Base-by-base conservation (phyloP, 2,797 vertebrate genomes). In the Phylloscopus collybita region DNA sequence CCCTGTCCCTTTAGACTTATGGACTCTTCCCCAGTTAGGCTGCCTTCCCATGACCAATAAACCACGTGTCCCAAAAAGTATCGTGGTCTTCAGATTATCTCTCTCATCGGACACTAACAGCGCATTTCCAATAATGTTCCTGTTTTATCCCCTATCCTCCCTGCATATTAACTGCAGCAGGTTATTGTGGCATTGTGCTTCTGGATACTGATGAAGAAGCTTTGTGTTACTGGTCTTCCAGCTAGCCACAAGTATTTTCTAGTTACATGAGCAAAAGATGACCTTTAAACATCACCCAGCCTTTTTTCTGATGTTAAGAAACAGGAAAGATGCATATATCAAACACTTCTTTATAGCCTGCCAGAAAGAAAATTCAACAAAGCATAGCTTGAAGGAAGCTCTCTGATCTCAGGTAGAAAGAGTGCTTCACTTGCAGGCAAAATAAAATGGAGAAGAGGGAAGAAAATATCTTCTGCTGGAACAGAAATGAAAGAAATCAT, bases 351-450 rank as follows among this genome's bases (percentile, higher is more conserved):
- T 92, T 65, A 76, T 57, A 85, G 64, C 53, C 83, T 94, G 80
- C 87, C 91, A 94, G 85, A 70, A 90, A 70, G 51, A 88, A 79
- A 25, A 80, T 38, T 56, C 57, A 94, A 21, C 89, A 93, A 90
- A 91, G 80, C 13, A 16, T 93, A 76, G 88, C 91, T 96, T 80
- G 57, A 57, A 93, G 91, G 82, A 44, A 93, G 6, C 19, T 73
- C 75, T 95, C 90, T 96, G 88, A 95, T 96, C 80, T 92, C 65
- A 60, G 49, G 73, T 75, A 94, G 76, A 94, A 84, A 93, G 79
- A n/a, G 60, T 64, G 59, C 60, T 95, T 88, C 60, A 91, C 70
- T 94, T 73, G 62, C 56, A 84, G 90, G 80, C 88, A 85, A 90
- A 88, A 70, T 64, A 57, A 88, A 84, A 82, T 59, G 38, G 70